Evolutionary conservation across 2,888 invertebrate species (phyloP), one percentile per base, ranked within the genome.

Genomic region (Callyntrura sp.): DNA sequence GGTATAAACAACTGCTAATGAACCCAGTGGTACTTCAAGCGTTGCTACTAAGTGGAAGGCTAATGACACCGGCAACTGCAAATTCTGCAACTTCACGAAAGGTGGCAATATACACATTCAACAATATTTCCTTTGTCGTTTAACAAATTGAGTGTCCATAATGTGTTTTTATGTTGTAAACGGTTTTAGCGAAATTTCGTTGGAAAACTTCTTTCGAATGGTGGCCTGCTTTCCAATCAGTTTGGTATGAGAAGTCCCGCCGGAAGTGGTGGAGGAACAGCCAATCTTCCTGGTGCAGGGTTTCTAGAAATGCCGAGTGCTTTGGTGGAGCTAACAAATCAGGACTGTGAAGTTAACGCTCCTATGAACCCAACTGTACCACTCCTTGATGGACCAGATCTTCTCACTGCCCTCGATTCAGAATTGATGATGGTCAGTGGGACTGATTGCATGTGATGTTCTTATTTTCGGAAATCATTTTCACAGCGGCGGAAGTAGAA

Each of bases 321-420:
- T 5, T 78, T 88, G 48, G 88, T 88, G 91, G 95, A 95, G 93
- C 94, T 95, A 60, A 95, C 95, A 1, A 95, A 95, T 91, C 95
- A 95, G 91, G 95, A 95, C 93, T 95, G 94, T 92, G 95, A 95
- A 91, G 95, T 96, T 20, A 96, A 96, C 92, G 95, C 95, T 12
- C 95, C 95, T n/a, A n/a, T n/a, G n/a, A n/a, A n/a, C n/a, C n/a
- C n/a, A n/a, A n/a, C 0, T 94, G 35, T 35, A 35, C 94, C 93
- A 25, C 94, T 95, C 55, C 94, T 95, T 25, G 95, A 95, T 90
- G 95, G 95, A 11, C 94, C 95, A 82, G 95, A 95, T 85, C 94
- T 96, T 70, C 94, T 95, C 57, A 95, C 94, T 45, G 95, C 95
- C 23, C 94, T 95, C 43, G 95, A 95, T 28, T 83, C 84, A 4